phyloP scores from a whole-genome alignment of 2,888 invertebrate genomes.

The Empis stercorea region DNA sequence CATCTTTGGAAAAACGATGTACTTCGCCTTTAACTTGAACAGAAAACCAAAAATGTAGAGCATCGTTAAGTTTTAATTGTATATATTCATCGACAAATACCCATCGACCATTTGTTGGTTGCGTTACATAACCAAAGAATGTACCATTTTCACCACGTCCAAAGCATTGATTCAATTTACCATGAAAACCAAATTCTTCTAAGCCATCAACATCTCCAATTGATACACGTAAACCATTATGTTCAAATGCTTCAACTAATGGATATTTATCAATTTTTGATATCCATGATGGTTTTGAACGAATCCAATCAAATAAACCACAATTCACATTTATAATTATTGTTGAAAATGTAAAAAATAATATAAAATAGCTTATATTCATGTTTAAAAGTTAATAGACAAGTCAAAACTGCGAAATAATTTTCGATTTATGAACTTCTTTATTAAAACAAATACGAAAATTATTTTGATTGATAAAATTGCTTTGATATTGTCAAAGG shows the following conservation, averaged over 20 bases:
- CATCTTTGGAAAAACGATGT: not conserved
- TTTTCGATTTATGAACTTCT: no score
- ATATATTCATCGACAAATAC: constrained; percentile 34
- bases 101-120: constrained; percentile 37
- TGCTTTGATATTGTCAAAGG: no score
- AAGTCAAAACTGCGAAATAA: no score
- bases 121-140: constrained; percentile 36
- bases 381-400: no score
- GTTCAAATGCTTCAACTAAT: constrained; percentile 29
- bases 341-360: not conserved
- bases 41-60: constrained; percentile 44
- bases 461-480: no score
- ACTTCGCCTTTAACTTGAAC: constrained; percentile 26
- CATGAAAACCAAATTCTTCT: constrained; percentile 53
- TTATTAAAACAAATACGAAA: no score
- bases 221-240: constrained; percentile 33
- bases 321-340: not conserved
- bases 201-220: constrained; percentile 33
- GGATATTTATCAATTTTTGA: constrained; percentile 2
- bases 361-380: not conserved
- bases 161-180: constrained; percentile 43
- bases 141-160: constrained; percentile 36
- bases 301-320: not conserved
- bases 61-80: constrained; percentile 39
- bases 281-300: not conserved